phyloP scores from a whole-genome alignment of 2,888 invertebrate genomes.

The Diplolepis rosae region DNA sequence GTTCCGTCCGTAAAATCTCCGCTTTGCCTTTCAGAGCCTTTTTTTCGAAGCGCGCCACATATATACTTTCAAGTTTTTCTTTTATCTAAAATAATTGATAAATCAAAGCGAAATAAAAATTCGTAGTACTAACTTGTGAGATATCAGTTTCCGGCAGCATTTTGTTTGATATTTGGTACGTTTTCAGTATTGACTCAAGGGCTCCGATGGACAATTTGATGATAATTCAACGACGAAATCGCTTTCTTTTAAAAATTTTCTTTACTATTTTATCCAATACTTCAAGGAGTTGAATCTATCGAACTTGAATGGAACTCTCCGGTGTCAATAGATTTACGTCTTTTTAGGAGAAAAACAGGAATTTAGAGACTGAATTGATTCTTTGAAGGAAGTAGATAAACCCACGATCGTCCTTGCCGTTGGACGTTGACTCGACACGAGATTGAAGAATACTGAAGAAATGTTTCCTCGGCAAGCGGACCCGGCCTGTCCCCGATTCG shows the following conservation, averaged over 20 bases:
- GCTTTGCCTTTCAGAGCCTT: too few relatives aligned
- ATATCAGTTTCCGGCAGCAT: slow-evolving; percentile 42
- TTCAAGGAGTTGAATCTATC: background rate
- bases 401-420: slow-evolving; percentile 8
- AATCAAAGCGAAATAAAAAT: background rate
- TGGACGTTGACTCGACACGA: slow-evolving; percentile 30
- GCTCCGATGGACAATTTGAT: background rate
- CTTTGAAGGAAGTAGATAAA: background rate
- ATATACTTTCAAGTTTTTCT: too few relatives aligned
- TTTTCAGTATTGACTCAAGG: background rate
- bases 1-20: too few relatives aligned
- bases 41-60: too few relatives aligned
- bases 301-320: background rate
- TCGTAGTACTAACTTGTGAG: slow-evolving; percentile 35
- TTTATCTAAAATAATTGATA: background rate
- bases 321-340: background rate
- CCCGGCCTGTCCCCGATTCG: slow-evolving; percentile 17
- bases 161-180: slow-evolving; percentile 1
- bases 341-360: background rate
- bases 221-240: background rate
- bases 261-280: background rate
- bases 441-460: slow-evolving; percentile 27
- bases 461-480: slow-evolving; percentile 11
- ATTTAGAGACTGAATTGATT: background rate
- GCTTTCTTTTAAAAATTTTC: background rate